A percentile compares a stretch with the other conserved stretches of the same genome.
phyloP scores from a whole-genome alignment of 1,140 invertebrate species.

The Drosophila willistoni region DNA sequence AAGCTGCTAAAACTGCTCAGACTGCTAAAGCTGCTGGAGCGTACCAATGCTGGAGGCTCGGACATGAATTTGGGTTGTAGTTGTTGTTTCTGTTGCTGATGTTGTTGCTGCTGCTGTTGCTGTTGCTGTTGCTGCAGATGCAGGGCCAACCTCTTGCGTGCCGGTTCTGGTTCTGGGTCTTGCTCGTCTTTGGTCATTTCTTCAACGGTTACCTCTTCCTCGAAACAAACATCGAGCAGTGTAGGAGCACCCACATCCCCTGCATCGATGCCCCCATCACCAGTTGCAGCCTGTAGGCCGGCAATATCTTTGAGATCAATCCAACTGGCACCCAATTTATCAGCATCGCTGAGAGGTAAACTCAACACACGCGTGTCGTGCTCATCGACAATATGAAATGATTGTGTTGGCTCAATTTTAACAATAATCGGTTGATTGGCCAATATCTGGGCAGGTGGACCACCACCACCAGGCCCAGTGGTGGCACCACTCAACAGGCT shows the following conservation, averaged over 20 bases:
- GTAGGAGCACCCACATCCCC: conserved; percentile 48
- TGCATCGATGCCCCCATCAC: conserved; percentile 13
- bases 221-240: conserved; percentile 75
- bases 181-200: conserved; percentile 14
- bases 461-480: neutral
- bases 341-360: conserved; percentile 69
- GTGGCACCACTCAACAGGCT: conserved; percentile 47
- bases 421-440: conserved; percentile 77
- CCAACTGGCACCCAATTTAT: conserved; percentile 78
- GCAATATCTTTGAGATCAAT: conserved; percentile 81
- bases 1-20: conserved; percentile 58
- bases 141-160: conserved; percentile 57
- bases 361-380: conserved; percentile 74
- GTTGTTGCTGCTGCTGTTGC: conserved; percentile 41
- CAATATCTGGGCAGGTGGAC: conserved; percentile 56
- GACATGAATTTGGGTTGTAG: conserved; percentile 59
- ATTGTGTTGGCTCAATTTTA: conserved; percentile 78
- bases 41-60: conserved; percentile 63
- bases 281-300: conserved; percentile 57
- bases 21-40: conserved; percentile 66
- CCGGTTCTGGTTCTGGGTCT: conserved; percentile 50
- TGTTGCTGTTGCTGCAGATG: conserved; percentile 40
- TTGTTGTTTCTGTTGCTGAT: conserved; percentile 43
- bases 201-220: conserved; percentile 61
- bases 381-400: conserved; percentile 78